These are phyloP conservation scores for Panagrolaimus sp. DNA, from an alignment of 1,140 invertebrate genomes.

Conservation along the genomic window DNA sequence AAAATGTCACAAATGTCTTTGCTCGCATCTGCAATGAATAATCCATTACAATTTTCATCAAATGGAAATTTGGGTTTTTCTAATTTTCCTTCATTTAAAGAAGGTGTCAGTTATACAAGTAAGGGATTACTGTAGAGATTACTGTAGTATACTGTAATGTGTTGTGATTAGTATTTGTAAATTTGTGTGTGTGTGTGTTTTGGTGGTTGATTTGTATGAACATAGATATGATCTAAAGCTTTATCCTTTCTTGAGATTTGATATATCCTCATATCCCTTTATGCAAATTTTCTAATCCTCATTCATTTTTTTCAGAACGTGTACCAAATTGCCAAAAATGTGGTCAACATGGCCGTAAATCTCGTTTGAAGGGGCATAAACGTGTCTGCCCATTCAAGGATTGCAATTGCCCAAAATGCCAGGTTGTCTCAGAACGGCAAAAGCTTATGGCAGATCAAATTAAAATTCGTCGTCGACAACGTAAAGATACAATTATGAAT, in stretches of 20 bases:
- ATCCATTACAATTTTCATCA: conserved; percentile 2
- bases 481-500: conserved; percentile 48
- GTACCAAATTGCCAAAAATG: conserved; percentile 62
- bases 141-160: too few species aligned
- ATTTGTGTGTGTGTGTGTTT: neutral
- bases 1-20: conserved; percentile 12
- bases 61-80: neutral
- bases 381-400: conserved; percentile 61
- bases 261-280: neutral
- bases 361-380: conserved; percentile 62
- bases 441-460: conserved; percentile 49
- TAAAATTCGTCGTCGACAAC: conserved; percentile 38
- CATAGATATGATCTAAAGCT: too few species aligned
- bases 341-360: conserved; percentile 61
- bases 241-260: too few species aligned
- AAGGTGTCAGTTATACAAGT: conserved; percentile 12
- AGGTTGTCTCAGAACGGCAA: conserved; percentile 40
- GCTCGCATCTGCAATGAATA: conserved; percentile 8
- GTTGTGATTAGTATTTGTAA: neutral
- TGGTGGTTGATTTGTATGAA: neutral
- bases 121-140: too few species aligned
- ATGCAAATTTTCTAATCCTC: neutral
- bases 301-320: conserved; percentile 33
- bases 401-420: conserved; percentile 60
- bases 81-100: conserved; percentile 4